These are phyloP conservation scores for Solenopsis fugax DNA, from an alignment of 1,140 invertebrate species.

Conservation along the genomic window DNA sequence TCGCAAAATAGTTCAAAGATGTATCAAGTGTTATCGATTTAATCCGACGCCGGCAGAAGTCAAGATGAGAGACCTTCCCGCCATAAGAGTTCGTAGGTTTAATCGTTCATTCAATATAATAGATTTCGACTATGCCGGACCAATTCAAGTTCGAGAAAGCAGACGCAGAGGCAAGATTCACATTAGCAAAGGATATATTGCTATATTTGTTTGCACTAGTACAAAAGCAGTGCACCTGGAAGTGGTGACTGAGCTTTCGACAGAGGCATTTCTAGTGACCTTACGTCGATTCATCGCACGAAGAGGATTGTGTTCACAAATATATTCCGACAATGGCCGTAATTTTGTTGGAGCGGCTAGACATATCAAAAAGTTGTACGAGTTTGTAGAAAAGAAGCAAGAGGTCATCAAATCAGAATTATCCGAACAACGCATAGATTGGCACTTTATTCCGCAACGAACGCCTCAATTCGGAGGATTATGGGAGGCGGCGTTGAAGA, in stretches of 20 bases:
- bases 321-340: background rate
- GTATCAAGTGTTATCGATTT: background rate
- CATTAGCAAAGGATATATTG: background rate
- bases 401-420: background rate
- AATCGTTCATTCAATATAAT: background rate
- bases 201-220: background rate
- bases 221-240: constrained; percentile 10
- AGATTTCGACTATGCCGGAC: background rate
- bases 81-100: background rate
- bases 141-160: background rate
- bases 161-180: background rate
- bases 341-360: constrained; percentile 5
- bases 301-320: background rate
- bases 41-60: background rate
- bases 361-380: background rate
- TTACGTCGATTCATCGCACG: no score
- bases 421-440: constrained; percentile 2
- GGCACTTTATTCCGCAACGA: constrained; percentile 44
- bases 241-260: background rate
- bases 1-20: background rate
- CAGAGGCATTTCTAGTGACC: background rate
- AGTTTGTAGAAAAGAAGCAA: background rate
- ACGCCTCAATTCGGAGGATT: constrained; percentile 51
- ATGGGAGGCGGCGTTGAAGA: constrained; percentile 74
- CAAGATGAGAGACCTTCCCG: background rate